Conservation (phyloP, 1,140 invertebrate species). For the Brachionus paranguensis region DNA sequence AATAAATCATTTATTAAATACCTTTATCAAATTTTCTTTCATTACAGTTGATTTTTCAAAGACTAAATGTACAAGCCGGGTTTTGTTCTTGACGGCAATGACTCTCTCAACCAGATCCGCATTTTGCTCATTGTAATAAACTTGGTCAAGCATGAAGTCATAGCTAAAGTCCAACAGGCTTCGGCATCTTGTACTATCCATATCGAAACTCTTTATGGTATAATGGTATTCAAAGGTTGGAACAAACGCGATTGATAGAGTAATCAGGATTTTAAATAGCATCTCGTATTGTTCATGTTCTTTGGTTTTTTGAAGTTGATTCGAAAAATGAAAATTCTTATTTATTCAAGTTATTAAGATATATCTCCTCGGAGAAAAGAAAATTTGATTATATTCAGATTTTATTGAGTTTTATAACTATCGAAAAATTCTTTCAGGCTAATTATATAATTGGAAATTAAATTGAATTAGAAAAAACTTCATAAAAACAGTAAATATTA, state of each 20-base stretch:
- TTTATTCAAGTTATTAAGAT: background rate
- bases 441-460: background rate
- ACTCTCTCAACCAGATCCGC: background rate
- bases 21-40: slow-evolving; percentile 16
- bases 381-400: background rate
- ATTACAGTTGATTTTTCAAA: background rate
- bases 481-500: slow-evolving; percentile 26
- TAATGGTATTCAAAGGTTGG: background rate
- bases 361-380: background rate
- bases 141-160: background rate
- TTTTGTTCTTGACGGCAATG: background rate
- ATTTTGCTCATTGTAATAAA: slow-evolving; percentile 6
- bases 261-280: slow-evolving; percentile 5
- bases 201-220: background rate
- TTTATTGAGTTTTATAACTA: background rate
- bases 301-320: background rate
- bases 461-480: background rate
- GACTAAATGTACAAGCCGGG: background rate
- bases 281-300: background rate
- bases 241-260: background rate
- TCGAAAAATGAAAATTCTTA: background rate
- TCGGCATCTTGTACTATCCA: background rate
- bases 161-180: background rate
- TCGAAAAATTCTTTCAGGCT: background rate
- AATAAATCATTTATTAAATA: background rate